Conservation (phyloP, 1,140 invertebrate genomes). For the Paralvinella palmiformis region DNA sequence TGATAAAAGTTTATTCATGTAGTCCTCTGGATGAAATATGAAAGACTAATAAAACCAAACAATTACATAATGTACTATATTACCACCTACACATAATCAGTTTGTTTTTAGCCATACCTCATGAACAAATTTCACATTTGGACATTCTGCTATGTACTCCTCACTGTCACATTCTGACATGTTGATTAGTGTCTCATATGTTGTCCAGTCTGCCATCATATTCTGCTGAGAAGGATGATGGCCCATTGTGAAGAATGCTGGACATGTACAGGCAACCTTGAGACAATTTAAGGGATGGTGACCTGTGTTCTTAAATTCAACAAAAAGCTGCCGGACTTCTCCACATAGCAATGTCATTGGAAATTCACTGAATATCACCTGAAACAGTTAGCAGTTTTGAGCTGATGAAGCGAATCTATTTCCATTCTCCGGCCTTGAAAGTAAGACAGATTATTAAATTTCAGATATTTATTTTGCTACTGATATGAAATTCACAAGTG, state of each 20-base stretch:
- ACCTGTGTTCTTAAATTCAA: slow-evolving; percentile 66
- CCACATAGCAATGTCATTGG: slow-evolving; percentile 64
- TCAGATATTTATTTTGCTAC: background rate
- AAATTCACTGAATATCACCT: slow-evolving; percentile 66
- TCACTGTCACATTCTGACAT: too few species aligned
- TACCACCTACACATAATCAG: too few species aligned
- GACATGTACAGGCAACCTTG: slow-evolving; percentile 62
- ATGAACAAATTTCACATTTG: too few species aligned
- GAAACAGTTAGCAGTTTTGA: slow-evolving; percentile 13
- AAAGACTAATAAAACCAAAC: too few species aligned
- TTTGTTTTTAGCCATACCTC: too few species aligned
- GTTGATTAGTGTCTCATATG: slow-evolving; percentile 34
- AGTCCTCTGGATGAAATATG: too few species aligned
- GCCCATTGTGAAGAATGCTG: slow-evolving; percentile 61
- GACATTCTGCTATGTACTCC: too few species aligned
- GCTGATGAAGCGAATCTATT: too few species aligned
- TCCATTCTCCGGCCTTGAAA: too few species aligned
- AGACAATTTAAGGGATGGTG: slow-evolving; percentile 61
- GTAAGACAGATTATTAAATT: background rate
- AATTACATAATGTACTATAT: too few species aligned
- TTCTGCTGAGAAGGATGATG: too few species aligned
- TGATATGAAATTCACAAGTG: background rate
- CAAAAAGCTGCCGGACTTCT: slow-evolving; percentile 62
- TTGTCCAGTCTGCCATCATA: slow-evolving; percentile 34
- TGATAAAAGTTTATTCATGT: too few species aligned